Percentiles rank a stretch among this genome's conserved stretches.
Evolutionary conservation across 2,113 vertebrate genomes (phyloP).

Genomic region (Equus quagga): DNA sequence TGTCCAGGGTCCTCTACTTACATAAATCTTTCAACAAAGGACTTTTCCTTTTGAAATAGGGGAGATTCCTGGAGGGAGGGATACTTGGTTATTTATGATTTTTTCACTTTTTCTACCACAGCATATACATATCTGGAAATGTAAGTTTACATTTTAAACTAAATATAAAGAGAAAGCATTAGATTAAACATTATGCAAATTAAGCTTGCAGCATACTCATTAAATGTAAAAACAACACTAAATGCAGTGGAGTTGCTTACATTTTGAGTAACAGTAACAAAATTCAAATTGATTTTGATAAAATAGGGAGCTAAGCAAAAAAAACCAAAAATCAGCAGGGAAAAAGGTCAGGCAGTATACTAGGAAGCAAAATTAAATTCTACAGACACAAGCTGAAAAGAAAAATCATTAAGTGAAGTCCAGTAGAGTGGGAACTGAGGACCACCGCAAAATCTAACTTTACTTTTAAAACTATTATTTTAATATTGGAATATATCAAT

Average conservation of each 20-base stretch:
- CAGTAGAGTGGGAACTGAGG: not conserved
- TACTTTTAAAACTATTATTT: conserved; percentile 44
- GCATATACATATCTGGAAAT: not conserved
- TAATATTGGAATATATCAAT: not conserved
- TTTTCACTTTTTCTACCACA: not conserved
- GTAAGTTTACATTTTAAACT: conserved; percentile 9
- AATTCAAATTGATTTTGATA: not conserved
- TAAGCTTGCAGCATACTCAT: not conserved
- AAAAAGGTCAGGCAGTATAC: not conserved
- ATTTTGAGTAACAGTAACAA: not conserved
- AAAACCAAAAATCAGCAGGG: not conserved
- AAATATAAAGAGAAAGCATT: conserved; percentile 19
- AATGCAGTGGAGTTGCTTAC: not conserved
- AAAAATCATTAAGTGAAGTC: not conserved
- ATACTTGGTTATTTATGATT: not conserved
- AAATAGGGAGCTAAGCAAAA: conserved; percentile 29
- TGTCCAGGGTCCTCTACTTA: not conserved
- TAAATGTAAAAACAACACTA: conserved; percentile 5
- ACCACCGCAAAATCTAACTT: not conserved
- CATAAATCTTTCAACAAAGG: not conserved
- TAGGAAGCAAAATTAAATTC: conserved; percentile 4
- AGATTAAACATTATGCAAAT: not conserved
- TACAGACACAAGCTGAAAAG: not conserved
- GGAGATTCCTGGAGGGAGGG: not conserved
- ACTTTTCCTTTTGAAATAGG: not conserved